Percentiles rank a stretch among this genome's conserved stretches.
Evolutionary conservation across 92 coral and sea anemone species (phyloP).

Genomic region (Pocillopora meandrina): DNA sequence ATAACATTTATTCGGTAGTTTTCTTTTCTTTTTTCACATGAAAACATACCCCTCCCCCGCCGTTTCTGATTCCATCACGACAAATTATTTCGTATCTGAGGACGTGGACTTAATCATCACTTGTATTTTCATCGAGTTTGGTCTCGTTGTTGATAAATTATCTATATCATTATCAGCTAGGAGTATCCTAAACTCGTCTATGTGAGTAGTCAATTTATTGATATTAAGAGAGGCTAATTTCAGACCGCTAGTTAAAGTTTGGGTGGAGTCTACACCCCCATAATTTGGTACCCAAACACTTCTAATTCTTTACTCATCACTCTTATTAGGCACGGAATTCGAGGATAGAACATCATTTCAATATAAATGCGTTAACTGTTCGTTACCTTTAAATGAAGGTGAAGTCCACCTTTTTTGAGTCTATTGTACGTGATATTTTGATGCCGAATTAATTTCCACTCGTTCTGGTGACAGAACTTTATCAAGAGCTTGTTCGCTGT

Average conservation of each 20-base stretch:
- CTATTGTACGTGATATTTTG: constrained; percentile 37
- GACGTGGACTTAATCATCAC: constrained; percentile 40
- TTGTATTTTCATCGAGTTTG: constrained; percentile 39
- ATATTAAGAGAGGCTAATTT: constrained; percentile 21
- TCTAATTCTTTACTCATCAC: not conserved
- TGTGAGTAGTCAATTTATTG: constrained; percentile 17
- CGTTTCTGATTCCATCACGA: constrained; percentile 42
- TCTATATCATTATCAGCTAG: constrained; percentile 17
- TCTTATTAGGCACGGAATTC: not conserved
- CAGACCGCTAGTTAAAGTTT: constrained; percentile 5
- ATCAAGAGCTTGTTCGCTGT: constrained; percentile 37
- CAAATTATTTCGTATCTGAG: constrained; percentile 54
- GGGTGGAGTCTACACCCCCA: constrained; percentile 5
- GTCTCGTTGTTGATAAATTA: constrained; percentile 52
- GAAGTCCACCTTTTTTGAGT: not conserved
- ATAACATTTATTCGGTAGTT: constrained; percentile 22
- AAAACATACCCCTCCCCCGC: constrained; percentile 47
- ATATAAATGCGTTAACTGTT: not conserved
- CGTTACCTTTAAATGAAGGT: constrained; percentile 1
- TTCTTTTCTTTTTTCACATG: constrained; percentile 5
- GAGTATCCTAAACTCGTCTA: constrained; percentile 18
- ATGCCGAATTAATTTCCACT: constrained; percentile 43
- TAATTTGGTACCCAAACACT: not conserved
- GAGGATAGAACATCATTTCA: constrained; percentile 1
- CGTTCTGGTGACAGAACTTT: constrained; percentile 33